A percentile compares a stretch with the other conserved stretches of the same genome.
Conservation (phyloP, 2,113 vertebrate genomes). For the Sialia sialis region DNA sequence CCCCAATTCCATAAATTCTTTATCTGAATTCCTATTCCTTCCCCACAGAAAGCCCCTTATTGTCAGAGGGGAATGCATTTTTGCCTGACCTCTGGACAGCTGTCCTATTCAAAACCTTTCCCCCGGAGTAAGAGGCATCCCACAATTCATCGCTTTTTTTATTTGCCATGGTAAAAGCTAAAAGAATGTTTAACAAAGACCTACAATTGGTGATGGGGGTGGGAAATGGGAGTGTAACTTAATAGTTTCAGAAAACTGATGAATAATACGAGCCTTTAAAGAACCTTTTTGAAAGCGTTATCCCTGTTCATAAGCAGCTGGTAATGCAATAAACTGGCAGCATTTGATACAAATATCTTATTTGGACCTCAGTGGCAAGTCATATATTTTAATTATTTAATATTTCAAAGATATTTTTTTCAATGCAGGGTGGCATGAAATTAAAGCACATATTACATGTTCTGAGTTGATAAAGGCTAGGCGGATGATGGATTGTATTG, state of each 20-base stretch:
- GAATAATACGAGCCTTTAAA: constrained; percentile 5
- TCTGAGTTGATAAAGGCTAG: neutral
- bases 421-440: neutral
- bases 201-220: neutral
- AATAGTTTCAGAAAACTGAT: constrained; percentile 26
- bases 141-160: constrained; percentile 3
- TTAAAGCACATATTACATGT: neutral
- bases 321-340: neutral
- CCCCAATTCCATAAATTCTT: constrained; percentile 39
- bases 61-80: neutral
- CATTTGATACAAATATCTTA: neutral
- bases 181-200: constrained; percentile 48
- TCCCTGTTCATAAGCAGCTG: neutral
- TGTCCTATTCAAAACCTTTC: constrained; percentile 51
- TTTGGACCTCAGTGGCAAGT: neutral
- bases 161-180: constrained; percentile 9
- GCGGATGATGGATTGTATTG: neutral
- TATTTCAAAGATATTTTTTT: neutral
- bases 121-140: neutral
- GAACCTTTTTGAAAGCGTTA: neutral
- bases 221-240: neutral
- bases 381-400: neutral
- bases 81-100: constrained; percentile 50
- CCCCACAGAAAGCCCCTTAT: constrained; percentile 39
- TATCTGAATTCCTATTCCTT: constrained; percentile 15